Evolutionary conservation across 2,113 vertebrate genomes (phyloP).

Genomic region (Bos indicus): DNA sequence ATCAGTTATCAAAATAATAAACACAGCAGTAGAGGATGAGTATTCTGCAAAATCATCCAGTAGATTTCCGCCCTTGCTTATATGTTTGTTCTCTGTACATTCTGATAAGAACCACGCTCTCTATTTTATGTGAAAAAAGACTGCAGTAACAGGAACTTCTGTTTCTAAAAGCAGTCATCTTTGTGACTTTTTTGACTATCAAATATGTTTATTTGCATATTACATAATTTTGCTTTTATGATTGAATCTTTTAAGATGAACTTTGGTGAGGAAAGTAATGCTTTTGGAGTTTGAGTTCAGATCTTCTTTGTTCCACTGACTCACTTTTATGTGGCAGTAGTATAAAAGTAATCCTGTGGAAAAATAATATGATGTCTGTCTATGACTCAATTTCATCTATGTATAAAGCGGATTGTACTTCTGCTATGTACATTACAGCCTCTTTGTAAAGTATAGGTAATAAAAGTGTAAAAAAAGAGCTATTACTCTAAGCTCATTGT

Average conservation of each 20-base stretch:
- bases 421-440: not conserved
- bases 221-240: not conserved
- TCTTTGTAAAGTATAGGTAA: not conserved
- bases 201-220: not conserved
- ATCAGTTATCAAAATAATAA: not conserved
- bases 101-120: not conserved
- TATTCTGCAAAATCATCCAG: not conserved
- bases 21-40: not conserved
- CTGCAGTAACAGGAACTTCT: not conserved
- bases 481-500: not conserved
- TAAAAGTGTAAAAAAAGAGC: not conserved
- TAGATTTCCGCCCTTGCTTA: not conserved
- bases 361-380: not conserved
- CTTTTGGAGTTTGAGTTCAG: not conserved
- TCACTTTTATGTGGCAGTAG: not conserved
- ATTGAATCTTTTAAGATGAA: constrained; percentile 2
- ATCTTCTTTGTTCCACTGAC: not conserved
- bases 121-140: not conserved
- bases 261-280: not conserved
- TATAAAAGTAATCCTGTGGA: not conserved
- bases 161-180: not conserved
- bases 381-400: not conserved
- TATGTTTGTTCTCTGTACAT: constrained; percentile 8
- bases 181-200: not conserved
- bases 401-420: not conserved